Conservation (phyloP, 2,113 vertebrate genomes). For the Vulpes ferrilata region DNA sequence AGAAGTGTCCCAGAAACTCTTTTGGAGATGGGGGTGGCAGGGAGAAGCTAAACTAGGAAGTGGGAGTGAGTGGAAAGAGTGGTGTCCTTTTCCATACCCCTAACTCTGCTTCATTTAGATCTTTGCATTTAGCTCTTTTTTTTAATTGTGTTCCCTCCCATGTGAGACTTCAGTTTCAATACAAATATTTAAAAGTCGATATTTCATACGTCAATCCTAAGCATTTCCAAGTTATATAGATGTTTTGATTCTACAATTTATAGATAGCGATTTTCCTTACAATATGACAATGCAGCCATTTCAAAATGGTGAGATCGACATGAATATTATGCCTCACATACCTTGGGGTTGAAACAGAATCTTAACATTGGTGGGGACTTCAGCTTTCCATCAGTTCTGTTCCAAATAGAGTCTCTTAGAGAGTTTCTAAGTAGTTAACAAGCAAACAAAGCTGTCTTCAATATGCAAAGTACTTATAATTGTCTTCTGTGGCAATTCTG, state of each 20-base stretch:
- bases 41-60: not conserved
- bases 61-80: not conserved
- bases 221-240: not conserved
- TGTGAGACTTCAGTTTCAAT: conserved; percentile 4
- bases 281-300: not conserved
- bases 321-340: not conserved
- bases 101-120: not conserved
- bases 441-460: not conserved
- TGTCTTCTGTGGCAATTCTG: not conserved
- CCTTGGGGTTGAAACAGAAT: not conserved
- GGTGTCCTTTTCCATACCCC: not conserved
- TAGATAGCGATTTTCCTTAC: not conserved
- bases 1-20: not conserved
- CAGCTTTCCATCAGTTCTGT: not conserved
- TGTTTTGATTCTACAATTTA: not conserved
- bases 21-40: not conserved
- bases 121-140: not conserved
- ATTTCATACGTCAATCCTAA: not conserved
- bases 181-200: conserved; percentile 5
- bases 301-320: not conserved
- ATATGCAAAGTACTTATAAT: not conserved
- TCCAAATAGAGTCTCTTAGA: not conserved
- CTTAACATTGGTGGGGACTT: not conserved
- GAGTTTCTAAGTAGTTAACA: not conserved
- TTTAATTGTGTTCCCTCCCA: not conserved